These are phyloP conservation scores for Cottus gobio DNA, from an alignment of 2,113 vertebrate genomes.

Conservation along the genomic window DNA sequence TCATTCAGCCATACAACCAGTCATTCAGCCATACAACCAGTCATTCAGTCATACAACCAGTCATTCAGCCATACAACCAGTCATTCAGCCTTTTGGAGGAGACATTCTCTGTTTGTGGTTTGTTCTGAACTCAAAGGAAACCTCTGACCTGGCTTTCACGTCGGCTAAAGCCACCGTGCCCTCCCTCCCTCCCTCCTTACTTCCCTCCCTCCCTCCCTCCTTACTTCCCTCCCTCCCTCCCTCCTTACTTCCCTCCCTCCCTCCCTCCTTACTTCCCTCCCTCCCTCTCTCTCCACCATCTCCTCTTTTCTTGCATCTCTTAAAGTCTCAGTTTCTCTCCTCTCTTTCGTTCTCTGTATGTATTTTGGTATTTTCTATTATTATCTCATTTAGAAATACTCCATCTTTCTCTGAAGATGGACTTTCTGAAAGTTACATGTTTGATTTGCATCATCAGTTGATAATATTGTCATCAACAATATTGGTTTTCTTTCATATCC, in stretches of 20 bases:
- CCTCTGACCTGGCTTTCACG: constrained; percentile 81
- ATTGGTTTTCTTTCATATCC: constrained; percentile 17
- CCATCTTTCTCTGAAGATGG: constrained; percentile 9
- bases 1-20: constrained; percentile 81
- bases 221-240: constrained; percentile 17
- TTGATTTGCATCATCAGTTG: constrained; percentile 9
- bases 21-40: constrained; percentile 81
- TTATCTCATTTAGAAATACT: constrained; percentile 15
- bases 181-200: constrained; percentile 43
- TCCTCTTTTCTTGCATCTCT: constrained; percentile 33
- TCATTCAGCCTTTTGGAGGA: constrained; percentile 78
- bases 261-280: constrained; percentile 19
- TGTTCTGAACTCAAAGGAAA: constrained; percentile 81
- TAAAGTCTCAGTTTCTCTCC: constrained; percentile 20
- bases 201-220: constrained; percentile 1
- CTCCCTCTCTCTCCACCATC: constrained; percentile 31
- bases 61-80: no score
- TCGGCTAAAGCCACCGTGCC: constrained; percentile 53
- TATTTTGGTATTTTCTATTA: no score
- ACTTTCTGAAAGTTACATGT: constrained; percentile 26
- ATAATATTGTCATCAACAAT: background rate
- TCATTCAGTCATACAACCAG: no score
- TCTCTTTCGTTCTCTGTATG: constrained; percentile 19
- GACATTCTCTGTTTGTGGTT: constrained; percentile 74
- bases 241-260: constrained; percentile 26